Conservation (phyloP, 2,888 invertebrate species). For the Tipula helvola region DNA sequence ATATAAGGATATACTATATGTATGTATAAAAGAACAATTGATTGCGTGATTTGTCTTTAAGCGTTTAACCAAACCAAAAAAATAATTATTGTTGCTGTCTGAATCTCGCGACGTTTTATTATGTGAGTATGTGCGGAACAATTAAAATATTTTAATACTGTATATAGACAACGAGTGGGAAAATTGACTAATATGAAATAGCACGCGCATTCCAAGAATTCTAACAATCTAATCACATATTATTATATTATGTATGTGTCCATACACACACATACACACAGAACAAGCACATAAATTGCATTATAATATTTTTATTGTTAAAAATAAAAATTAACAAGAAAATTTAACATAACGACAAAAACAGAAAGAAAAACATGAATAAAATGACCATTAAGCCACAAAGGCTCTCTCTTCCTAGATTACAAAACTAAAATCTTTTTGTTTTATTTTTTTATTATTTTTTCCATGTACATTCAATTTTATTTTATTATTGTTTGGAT, state of each 20-base stretch:
- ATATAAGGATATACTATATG: background rate
- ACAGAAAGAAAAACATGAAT: background rate
- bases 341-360: background rate
- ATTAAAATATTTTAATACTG: background rate
- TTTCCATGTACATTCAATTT: background rate
- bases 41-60: background rate
- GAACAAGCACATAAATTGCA: background rate
- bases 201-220: background rate
- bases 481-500: background rate
- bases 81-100: background rate
- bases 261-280: background rate
- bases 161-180: background rate
- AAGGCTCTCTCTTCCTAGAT: background rate
- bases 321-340: background rate
- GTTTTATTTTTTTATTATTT: background rate
- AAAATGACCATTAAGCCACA: background rate
- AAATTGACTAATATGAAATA: background rate
- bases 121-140: background rate
- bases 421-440: background rate
- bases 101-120: background rate
- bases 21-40: background rate
- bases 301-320: background rate
- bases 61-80: background rate
- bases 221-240: background rate
- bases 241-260: background rate